Conservation (phyloP, 2,113 vertebrate genomes). For the Tragelaphus imberbis region DNA sequence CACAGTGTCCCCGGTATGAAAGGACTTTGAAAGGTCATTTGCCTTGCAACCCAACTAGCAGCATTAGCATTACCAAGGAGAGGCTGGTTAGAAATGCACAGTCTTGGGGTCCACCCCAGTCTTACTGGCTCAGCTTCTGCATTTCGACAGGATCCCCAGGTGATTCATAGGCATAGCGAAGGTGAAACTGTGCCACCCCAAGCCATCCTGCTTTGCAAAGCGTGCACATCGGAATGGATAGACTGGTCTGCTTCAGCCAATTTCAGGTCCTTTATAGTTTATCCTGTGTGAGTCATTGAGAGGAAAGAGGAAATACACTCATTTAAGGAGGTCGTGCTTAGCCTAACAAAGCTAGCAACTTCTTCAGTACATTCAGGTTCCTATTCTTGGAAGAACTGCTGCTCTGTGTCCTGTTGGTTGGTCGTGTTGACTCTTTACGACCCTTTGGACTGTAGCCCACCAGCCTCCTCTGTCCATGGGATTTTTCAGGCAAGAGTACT, state of each 20-base stretch:
- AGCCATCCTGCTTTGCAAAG: neutral
- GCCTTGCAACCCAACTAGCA: neutral
- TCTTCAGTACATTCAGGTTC: neutral
- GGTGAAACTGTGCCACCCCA: neutral
- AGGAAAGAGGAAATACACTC: slow-evolving; percentile 22
- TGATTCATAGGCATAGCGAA: neutral
- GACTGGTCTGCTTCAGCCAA: neutral
- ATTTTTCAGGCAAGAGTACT: neutral
- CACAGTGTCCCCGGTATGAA: neutral
- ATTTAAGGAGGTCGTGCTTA: slow-evolving; percentile 37
- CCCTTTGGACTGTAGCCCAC: neutral
- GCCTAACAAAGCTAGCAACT: slow-evolving; percentile 9
- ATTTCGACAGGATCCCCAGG: neutral
- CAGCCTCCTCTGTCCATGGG: neutral
- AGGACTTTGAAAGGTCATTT: slow-evolving; percentile 9
- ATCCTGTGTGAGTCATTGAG: slow-evolving; percentile 10
- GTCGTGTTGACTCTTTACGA: neutral
- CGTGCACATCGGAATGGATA: neutral
- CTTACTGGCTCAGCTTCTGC: neutral
- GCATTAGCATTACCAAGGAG: neutral
- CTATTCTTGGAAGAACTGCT: slow-evolving; percentile 26
- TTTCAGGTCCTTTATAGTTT: neutral
- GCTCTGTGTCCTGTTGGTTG: neutral
- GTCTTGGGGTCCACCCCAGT: neutral
- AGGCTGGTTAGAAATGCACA: neutral